Evolutionary conservation across 2,888 invertebrate genomes (phyloP).

Genomic region (Scrobipalpa costella): DNA sequence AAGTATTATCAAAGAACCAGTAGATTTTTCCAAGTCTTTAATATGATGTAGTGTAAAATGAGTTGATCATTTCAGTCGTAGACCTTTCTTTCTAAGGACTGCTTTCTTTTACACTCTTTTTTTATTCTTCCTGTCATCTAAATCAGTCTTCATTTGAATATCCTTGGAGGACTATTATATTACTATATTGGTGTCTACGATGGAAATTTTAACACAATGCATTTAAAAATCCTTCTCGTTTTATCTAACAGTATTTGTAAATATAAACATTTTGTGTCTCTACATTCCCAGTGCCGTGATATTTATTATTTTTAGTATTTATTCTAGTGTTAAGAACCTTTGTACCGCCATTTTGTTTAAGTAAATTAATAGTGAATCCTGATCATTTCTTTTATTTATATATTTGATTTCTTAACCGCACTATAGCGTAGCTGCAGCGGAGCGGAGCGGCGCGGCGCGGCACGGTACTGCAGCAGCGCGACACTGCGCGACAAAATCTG

Average conservation of each 20-base stretch:
- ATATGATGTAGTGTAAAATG: neutral
- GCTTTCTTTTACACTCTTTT: neutral
- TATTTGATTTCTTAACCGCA: neutral
- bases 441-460: too few species aligned
- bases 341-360: conserved; percentile 49
- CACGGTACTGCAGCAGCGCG: too few species aligned
- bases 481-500: too few species aligned
- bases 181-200: too few species aligned
- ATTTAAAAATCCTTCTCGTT: too few species aligned
- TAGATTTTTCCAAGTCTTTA: neutral
- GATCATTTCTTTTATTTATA: conserved; percentile 24
- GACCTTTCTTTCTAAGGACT: neutral
- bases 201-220: too few species aligned
- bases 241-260: neutral
- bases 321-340: conserved; percentile 56
- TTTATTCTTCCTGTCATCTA: neutral
- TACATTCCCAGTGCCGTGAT: conserved; percentile 50
- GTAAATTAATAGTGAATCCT: conserved; percentile 32
- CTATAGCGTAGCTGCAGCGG: too few species aligned
- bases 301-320: conserved; percentile 65
- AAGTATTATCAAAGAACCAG: conserved; percentile 8
- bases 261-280: conserved; percentile 28
- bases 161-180: too few species aligned
- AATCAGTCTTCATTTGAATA: conserved; percentile 18
- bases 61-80: neutral